phyloP scores from a whole-genome alignment of 1,140 invertebrate genomes.

The Cydia fagiglandana region DNA sequence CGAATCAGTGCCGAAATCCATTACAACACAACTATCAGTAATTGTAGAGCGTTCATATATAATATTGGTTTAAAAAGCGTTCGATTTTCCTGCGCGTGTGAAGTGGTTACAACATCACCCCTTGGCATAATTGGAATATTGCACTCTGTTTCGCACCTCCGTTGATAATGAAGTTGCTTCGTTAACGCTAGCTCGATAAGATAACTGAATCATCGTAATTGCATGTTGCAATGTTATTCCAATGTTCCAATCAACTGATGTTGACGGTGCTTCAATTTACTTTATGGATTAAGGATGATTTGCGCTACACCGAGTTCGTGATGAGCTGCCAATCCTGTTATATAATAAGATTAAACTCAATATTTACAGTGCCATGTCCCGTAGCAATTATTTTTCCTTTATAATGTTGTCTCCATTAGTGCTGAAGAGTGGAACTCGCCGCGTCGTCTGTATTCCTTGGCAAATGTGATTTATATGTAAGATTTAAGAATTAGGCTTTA shows the following conservation, averaged over 20 bases:
- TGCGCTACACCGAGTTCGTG: not conserved
- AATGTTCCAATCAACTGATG: not conserved
- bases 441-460: not conserved
- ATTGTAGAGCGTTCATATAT: not conserved
- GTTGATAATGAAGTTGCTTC: constrained; percentile 1
- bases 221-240: constrained; percentile 9
- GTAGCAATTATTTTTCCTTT: not conserved
- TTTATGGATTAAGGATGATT: constrained; percentile 11
- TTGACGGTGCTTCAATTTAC: not conserved
- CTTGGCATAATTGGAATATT: constrained; percentile 9
- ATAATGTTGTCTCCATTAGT: not conserved
- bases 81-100: not conserved
- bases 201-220: constrained; percentile 7
- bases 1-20: too few relatives aligned
- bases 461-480: too few relatives aligned
- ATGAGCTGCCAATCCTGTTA: not conserved
- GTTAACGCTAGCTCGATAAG: constrained; percentile 12
- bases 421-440: not conserved
- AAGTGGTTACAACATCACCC: not conserved
- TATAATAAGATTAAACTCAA: not conserved
- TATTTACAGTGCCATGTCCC: not conserved
- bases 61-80: not conserved
- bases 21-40: too few relatives aligned
- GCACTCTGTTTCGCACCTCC: constrained; percentile 8
- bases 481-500: too few relatives aligned